Evolutionary conservation across 2,888 invertebrate genomes (phyloP).

Genomic region (Galeruca laticollis): DNA sequence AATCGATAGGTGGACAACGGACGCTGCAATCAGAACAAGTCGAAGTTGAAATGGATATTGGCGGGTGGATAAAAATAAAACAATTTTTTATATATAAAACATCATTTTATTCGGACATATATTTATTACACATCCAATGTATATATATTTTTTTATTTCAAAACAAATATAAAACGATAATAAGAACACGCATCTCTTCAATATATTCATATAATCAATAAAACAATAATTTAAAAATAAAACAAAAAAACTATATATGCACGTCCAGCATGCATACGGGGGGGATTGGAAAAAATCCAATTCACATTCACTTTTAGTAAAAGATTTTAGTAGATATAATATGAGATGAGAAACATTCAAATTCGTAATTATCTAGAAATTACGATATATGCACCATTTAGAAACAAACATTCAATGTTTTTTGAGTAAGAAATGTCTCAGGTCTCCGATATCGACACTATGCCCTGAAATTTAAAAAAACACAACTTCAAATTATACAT

Average conservation of each 20-base stretch:
- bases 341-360: neutral
- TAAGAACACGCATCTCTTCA: conserved; percentile 53
- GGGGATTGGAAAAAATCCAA: neutral
- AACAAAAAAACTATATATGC: conserved; percentile 54
- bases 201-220: conserved; percentile 52
- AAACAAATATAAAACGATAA: conserved; percentile 58
- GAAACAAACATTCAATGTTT: conserved; percentile 56
- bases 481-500: no score
- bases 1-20: no score
- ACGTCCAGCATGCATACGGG: conserved; percentile 62
- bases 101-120: conserved; percentile 42
- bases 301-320: neutral
- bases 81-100: conserved; percentile 37
- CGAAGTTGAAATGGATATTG: no score
- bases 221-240: conserved; percentile 58
- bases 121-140: conserved; percentile 37
- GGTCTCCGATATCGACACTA: conserved; percentile 63
- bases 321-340: neutral
- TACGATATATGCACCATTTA: conserved; percentile 55
- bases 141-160: conserved; percentile 29
- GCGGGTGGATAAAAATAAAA: no score
- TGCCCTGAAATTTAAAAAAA: conserved; percentile 58
- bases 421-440: conserved; percentile 61
- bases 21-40: no score
- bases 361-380: conserved; percentile 20